Base-by-base conservation (phyloP, 2,888 invertebrate species). In the Smittia sp. region DNA sequence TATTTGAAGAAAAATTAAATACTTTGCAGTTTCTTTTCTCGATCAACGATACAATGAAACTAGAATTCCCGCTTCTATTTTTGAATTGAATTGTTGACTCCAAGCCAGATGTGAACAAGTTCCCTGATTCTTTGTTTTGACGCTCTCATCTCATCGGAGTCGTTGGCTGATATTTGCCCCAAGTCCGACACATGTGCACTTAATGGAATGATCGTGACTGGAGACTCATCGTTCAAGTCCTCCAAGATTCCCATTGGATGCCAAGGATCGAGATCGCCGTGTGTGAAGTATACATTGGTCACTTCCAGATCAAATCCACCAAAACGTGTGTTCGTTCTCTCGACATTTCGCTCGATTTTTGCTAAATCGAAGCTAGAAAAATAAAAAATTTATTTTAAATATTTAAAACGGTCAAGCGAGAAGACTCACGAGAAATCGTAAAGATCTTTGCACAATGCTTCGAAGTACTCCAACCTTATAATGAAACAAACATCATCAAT, bases 261-360 rank as follows among this genome's bases (percentile, higher is more conserved):
- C 87, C 87, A 87, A 24, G 87, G 87, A 80, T 87, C 87, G 13
- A 84, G 76, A 66, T 80, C 80, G 1, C 87, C 86, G 75, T 87
- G 86, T 1, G 85, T 83, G 76, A 84, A 85, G 39, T 85, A 83
- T 0, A 86, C 82, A 75, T 85, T 84, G 18, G 79, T 80, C 0
- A 85, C 81, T 1, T 82, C 79, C 0, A 85, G 84, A 24, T 78
- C 76, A 65, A 79, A 75, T 41, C 84, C 85, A 39, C 86, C 86
- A 76, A 85, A 86, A 73, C 81, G 77, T 0, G 77, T 76, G 76
- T 87, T 86, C 4, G 85, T 85, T 63, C 82, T 76, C 7, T 6
- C 13, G 2, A 62, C 24, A 22, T 72, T 72, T 1, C 24, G 13
- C 11, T 27, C 24, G 6, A 72, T 72, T 0, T 1, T 22, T 18